Conservation (phyloP, 2,113 vertebrate genomes). For the Anthoscopus minutus region DNA sequence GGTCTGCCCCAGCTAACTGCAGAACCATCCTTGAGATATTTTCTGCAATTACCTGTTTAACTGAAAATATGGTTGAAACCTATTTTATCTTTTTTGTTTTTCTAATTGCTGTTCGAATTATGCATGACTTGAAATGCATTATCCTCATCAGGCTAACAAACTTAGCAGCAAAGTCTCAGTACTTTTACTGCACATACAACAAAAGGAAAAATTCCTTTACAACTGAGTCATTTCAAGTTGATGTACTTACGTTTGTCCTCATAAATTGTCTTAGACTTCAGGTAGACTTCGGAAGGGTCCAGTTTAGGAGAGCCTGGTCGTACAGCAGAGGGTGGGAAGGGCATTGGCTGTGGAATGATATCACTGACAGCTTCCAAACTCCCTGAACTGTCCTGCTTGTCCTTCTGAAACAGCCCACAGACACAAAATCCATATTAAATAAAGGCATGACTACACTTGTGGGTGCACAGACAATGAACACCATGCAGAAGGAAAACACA, state of each 20-base stretch:
- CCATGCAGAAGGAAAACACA: not conserved
- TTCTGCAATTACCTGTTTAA: not conserved
- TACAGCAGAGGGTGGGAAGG: slow-evolving; percentile 76
- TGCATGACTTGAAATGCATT: not conserved
- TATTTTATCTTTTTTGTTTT: not conserved
- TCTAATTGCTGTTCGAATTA: not conserved
- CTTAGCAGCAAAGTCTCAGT: not conserved
- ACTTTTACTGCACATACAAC: not conserved
- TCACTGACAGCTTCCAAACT: slow-evolving; percentile 81
- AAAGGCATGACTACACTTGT: not conserved
- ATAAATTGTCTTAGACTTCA: slow-evolving; percentile 88
- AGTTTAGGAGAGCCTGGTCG: slow-evolving; percentile 85
- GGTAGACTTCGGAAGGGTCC: slow-evolving; percentile 92
- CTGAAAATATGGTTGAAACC: not conserved
- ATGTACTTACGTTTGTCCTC: slow-evolving; percentile 91
- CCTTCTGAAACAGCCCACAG: slow-evolving; percentile 70
- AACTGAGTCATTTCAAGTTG: not conserved
- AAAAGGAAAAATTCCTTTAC: not conserved
- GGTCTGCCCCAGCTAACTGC: not conserved
- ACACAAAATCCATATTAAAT: not conserved
- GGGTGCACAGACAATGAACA: not conserved
- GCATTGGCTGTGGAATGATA: slow-evolving; percentile 77
- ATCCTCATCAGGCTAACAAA: not conserved
- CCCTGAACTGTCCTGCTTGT: slow-evolving; percentile 75
- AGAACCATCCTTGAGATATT: not conserved